Conservation (phyloP, 2,113 vertebrate genomes). For the Cynocephalus volans region DNA sequence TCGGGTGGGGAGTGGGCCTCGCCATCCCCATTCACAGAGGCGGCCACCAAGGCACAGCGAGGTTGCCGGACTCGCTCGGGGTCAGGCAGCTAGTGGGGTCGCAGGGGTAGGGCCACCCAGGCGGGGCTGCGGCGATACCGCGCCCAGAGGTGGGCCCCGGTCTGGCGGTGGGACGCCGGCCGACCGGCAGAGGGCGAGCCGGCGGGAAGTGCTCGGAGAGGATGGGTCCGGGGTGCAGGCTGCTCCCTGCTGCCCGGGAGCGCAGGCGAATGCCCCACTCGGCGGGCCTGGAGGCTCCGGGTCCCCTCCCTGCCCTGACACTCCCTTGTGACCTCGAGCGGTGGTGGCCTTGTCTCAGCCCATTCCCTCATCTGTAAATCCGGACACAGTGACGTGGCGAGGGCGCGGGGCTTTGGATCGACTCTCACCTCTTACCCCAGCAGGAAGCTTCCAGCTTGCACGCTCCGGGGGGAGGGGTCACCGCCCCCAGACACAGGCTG, state of each 20-base stretch:
- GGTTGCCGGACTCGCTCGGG: slow-evolving; percentile 87
- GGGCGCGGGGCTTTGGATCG: too few species aligned
- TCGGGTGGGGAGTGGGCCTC: slow-evolving; percentile 69
- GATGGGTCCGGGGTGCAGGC: not conserved
- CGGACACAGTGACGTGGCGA: not conserved
- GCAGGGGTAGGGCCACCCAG: slow-evolving; percentile 85
- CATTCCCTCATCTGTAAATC: not conserved
- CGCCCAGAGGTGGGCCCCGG: not conserved
- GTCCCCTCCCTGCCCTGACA: not conserved
- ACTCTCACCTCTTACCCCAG: not conserved
- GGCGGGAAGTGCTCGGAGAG: not conserved
- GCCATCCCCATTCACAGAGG: not conserved
- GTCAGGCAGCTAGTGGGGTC: slow-evolving; percentile 83
- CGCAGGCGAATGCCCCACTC: too few species aligned
- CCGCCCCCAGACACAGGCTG: not conserved
- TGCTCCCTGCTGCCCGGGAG: too few species aligned
- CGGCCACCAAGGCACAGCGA: slow-evolving; percentile 84
- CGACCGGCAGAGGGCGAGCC: not conserved
- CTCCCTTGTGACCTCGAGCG: not conserved
- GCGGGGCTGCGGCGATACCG: slow-evolving; percentile 76
- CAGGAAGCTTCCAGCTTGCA: not conserved
- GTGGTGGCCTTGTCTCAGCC: not conserved
- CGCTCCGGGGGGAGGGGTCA: too few species aligned
- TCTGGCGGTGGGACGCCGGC: not conserved
- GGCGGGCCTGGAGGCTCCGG: not conserved